Percentiles rank a stretch among this genome's conserved stretches.
Conservation (phyloP, 1,140 invertebrate species). For the Pinna nobilis region DNA sequence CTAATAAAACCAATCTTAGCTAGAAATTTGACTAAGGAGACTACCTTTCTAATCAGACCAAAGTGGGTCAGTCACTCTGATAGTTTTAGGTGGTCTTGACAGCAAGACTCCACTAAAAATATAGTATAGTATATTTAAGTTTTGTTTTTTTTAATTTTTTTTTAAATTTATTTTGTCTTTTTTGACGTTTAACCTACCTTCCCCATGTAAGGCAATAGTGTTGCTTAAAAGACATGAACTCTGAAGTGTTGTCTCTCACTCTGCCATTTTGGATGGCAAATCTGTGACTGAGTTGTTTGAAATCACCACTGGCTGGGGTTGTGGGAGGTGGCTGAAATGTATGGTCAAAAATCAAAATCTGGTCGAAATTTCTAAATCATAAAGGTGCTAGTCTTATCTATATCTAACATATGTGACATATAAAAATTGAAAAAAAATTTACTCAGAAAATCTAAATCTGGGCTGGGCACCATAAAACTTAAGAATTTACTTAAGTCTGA, state of each 20-base stretch:
- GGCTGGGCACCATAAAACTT: no score
- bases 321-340: conserved; percentile 72
- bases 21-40: no score
- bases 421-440: background rate
- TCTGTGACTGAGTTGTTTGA: conserved; percentile 60
- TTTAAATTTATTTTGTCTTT: no score
- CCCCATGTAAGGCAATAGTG: conserved; percentile 73
- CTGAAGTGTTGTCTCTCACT: conserved; percentile 63
- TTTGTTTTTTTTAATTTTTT: no score
- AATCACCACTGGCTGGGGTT: conserved; percentile 67
- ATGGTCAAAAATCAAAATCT: background rate
- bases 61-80: no score
- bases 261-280: conserved; percentile 73
- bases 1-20: no score
- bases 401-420: background rate
- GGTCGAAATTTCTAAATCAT: no score
- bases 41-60: no score
- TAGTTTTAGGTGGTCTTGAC: no score
- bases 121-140: no score
- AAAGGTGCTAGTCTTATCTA: background rate
- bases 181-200: conserved; percentile 56
- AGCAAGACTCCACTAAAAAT: no score
- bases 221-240: conserved; percentile 72
- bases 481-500: no score
- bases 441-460: background rate